phyloP scores from a whole-genome alignment of 1,140 invertebrate genomes.

The Aradophagus sp. region DNA sequence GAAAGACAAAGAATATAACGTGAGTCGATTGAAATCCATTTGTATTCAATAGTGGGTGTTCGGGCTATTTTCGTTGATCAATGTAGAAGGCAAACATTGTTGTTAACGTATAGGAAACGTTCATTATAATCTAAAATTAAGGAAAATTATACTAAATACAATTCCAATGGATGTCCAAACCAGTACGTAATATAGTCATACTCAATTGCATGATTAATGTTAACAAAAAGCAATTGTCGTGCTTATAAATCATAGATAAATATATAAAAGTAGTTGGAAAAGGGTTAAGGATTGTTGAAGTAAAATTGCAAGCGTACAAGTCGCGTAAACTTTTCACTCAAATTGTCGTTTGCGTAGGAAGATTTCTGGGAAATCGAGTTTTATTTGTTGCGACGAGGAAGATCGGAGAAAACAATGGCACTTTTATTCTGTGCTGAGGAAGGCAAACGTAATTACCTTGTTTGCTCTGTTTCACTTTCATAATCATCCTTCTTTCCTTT shows the following conservation, averaged over 20 bases:
- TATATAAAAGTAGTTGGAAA: conserved; percentile 23
- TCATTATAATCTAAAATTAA: conserved; percentile 42
- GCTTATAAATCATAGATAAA: conserved; percentile 47
- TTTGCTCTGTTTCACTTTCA: not conserved
- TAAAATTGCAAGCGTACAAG: conserved; percentile 16
- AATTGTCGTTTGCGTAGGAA: too few relatives aligned
- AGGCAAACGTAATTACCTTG: conserved; percentile 1
- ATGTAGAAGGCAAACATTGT: conserved; percentile 14
- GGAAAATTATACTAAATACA: conserved; percentile 31
- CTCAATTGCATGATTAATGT: conserved; percentile 45
- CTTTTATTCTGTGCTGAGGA: too few relatives aligned
- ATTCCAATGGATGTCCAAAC: conserved; percentile 46
- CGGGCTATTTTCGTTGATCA: too few relatives aligned
- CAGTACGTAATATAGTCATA: conserved; percentile 40
- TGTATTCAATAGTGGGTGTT: too few relatives aligned
- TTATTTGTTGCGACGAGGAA: conserved; percentile 3
- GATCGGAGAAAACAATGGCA: not conserved
- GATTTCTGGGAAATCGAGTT: too few relatives aligned
- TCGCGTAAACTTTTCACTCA: too few relatives aligned
- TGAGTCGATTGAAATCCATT: too few relatives aligned
- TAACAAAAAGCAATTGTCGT: conserved; percentile 43
- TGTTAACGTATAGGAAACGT: conserved; percentile 34
- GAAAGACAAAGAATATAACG: too few relatives aligned
- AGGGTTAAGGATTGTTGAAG: conserved; percentile 27
- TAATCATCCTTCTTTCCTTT: too few relatives aligned